Evolutionary conservation across 1,140 invertebrate genomes (phyloP).

Genomic region (Drosophila baimaii): DNA sequence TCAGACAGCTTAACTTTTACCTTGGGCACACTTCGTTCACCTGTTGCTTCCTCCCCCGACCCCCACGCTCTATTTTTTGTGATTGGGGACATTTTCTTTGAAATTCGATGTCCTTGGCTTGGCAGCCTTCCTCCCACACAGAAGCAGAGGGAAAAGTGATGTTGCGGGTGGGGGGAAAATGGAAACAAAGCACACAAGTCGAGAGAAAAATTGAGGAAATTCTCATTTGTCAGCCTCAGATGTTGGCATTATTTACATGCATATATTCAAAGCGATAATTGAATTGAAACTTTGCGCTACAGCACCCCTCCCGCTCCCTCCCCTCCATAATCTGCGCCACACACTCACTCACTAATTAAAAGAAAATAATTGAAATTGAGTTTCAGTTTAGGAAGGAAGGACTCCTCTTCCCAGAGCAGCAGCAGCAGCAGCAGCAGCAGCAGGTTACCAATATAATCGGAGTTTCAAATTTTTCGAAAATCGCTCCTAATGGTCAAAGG

Average conservation of each 20-base stretch:
- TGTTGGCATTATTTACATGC: constrained; percentile 32
- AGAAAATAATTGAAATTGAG: constrained; percentile 53
- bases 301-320: not conserved
- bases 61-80: not conserved
- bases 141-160: not conserved
- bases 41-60: not conserved
- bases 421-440: not conserved
- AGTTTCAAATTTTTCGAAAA: constrained; percentile 37
- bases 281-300: constrained; percentile 26
- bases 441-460: constrained; percentile 29
- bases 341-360: constrained; percentile 59
- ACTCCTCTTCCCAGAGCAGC: too few relatives aligned
- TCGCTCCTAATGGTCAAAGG: constrained; percentile 26
- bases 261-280: constrained; percentile 47
- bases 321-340: not conserved
- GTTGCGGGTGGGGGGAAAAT: too few relatives aligned
- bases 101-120: constrained; percentile 49
- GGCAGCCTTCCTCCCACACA: constrained; percentile 7
- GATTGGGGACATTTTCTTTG: constrained; percentile 29
- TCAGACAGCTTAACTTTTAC: constrained; percentile 1
- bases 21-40: constrained; percentile 6
- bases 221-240: constrained; percentile 37
- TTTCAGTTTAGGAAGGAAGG: not conserved
- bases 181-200: constrained; percentile 11
- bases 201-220: constrained; percentile 13